Percentiles rank a stretch among this genome's conserved stretches.
These are phyloP conservation scores for Microtus richardsoni DNA, from an alignment of 2,113 vertebrate species.

Conservation along the genomic window DNA sequence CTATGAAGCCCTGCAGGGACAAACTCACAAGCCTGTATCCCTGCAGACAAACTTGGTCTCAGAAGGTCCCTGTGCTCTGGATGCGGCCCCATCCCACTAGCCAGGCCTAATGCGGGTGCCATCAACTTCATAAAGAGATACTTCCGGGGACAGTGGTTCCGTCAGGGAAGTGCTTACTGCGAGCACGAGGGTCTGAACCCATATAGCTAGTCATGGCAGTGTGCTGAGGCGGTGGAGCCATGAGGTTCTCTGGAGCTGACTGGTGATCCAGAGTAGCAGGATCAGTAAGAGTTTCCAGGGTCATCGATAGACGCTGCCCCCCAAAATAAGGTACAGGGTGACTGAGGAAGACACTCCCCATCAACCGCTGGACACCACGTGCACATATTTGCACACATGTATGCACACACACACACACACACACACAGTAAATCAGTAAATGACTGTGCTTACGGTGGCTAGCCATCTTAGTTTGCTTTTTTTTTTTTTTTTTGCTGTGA, in stretches of 20 bases:
- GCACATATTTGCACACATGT: too few species aligned
- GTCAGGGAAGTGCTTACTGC: neutral
- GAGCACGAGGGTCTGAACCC: neutral
- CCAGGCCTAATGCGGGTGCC: neutral
- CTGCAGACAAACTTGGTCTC: neutral
- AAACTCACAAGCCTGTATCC: neutral
- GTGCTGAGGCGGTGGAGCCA: neutral
- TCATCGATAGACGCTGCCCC: too few species aligned
- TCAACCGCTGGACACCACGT: neutral
- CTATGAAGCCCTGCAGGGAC: neutral
- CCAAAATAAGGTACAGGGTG: neutral
- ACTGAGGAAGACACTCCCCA: neutral
- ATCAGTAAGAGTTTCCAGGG: neutral
- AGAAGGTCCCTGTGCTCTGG: neutral
- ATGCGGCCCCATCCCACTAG: neutral
- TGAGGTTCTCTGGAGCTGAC: neutral
- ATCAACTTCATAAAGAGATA: neutral
- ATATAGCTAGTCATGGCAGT: neutral
- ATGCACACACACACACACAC: too few species aligned
- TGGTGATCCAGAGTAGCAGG: neutral
- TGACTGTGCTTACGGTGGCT: rapidly evolving
- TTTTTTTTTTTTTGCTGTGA: neutral
- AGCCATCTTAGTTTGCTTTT: neutral
- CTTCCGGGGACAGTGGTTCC: too few species aligned
- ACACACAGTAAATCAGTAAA: too few species aligned